Percentiles rank a stretch among this genome's conserved stretches.
Conservation (phyloP, 2,888 invertebrate genomes). For the Campoplex nolae region DNA sequence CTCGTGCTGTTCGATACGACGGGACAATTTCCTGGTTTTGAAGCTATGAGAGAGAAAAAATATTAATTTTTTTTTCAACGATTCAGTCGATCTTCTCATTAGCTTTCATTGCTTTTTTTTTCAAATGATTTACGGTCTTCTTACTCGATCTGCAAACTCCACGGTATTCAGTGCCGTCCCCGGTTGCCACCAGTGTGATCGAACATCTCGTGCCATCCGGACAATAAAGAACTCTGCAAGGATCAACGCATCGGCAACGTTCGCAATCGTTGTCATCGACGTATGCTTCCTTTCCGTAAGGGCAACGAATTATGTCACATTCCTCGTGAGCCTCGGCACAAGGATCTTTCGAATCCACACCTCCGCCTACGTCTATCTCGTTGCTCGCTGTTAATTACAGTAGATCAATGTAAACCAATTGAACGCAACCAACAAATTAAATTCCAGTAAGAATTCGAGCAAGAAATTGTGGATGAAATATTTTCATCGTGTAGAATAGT, state of each 20-base stretch:
- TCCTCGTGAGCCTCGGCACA: slow-evolving; percentile 87
- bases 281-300: slow-evolving; percentile 89
- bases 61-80: neutral
- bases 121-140: neutral
- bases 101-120: neutral
- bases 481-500: neutral
- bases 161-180: slow-evolving; percentile 84
- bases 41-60: slow-evolving; percentile 84
- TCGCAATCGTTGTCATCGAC: slow-evolving; percentile 88
- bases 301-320: slow-evolving; percentile 89
- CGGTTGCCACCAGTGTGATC: slow-evolving; percentile 84
- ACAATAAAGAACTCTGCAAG: slow-evolving; percentile 89
- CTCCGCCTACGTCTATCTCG: slow-evolving; percentile 83
- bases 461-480: neutral
- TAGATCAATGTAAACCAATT: neutral
- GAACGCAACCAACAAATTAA: neutral
- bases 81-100: neutral
- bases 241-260: slow-evolving; percentile 91
- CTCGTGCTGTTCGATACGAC: slow-evolving; percentile 84
- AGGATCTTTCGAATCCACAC: slow-evolving; percentile 81
- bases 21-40: slow-evolving; percentile 90
- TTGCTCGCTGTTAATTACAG: slow-evolving; percentile 77
- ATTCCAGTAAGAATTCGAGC: neutral
- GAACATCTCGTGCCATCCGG: slow-evolving; percentile 89
- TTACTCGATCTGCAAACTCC: slow-evolving; percentile 87